Base-by-base conservation (phyloP, 2,113 vertebrate species). In the Carassius gibelio region DNA sequence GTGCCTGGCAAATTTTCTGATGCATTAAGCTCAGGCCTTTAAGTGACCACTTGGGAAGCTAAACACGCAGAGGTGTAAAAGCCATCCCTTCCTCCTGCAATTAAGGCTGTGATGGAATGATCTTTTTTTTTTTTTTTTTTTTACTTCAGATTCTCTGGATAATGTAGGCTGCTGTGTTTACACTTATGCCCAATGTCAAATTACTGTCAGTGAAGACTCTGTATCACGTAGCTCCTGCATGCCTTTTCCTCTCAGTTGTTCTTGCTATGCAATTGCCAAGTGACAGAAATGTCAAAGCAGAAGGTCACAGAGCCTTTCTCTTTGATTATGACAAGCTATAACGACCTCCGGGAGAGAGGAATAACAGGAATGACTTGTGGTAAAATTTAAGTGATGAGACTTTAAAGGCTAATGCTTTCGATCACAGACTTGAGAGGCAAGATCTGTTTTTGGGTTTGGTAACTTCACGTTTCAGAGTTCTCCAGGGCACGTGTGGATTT, bases 21-120 rank as follows among this genome's bases (percentile, higher is more conserved):
- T 69, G 26, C 81, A 61, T 77, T 86, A 77, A 59, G n/a, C 61
- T 64, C 21, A 76, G 85, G 77, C 79, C 80, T 86, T 86, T 77
- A 69, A 71, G 17, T 75, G 59, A 74, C 76, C 36, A 19, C 3
- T 61, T 61, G 50, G 36, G 10, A 78, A 72, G 30, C 71, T 23
- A 52, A 78, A 13, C 48, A 78, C 11, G 1, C 45, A 76, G 15
- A 80, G n/a, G 19, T 5, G 7, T 85, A 79, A 57, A 77, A 85
- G 36, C 15, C 69, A 81, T 74, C 66, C 36, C 11, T 50, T 68
- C 23, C 5, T 81, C 26, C 42, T 68, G n/a, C 42, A n/a, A 81
- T 64, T 23, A 71, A 52, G 34, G 8, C 10, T 5, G 15, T 50
- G 38, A 14, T 62, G 55, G 19, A 38, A 38, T 4, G 3, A 57